Base-by-base conservation (phyloP, 2,797 vertebrate species). In the Hyperoplus immaculatus region DNA sequence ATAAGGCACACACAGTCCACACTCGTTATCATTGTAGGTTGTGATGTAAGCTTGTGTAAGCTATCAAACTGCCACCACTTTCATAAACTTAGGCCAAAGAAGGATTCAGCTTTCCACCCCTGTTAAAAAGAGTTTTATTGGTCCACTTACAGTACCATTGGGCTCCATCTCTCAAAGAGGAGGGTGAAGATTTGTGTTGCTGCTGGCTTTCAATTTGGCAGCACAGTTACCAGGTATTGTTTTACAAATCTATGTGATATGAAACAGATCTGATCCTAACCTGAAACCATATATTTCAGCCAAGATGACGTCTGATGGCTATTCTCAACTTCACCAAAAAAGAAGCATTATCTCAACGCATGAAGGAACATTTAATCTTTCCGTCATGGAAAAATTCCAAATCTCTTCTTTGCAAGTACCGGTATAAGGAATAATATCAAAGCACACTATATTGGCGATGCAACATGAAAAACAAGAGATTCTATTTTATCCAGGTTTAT, bases 1-100 rank as follows among this genome's bases (percentile, higher is more conserved):
- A 90, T 81, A 91, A 85, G 82, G 84, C 57, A 10, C 69, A 75
- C 69, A 75, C 21, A 68, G 76, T 70, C 67, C 36, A 69, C 3
- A 5, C 41, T 79, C 53, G 66, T 50, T 80, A 69, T 84, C 72
- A 56, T 59, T 1, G 29, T 55, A 36, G 59, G 56, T 63, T 64
- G 73, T 84, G 82, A 80, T 71, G 75, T 77, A 58, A 79, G 36
- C 59, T 73, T 75, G 57, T 60, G 60, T 68, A 77, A 74, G 66
- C 64, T 53, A 80, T 82, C 36, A 71, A 83, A 84, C 66, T 80
- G 47, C 45, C 53, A 74, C 39, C 18, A 38, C n/a, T 47, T 75
- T 79, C 41, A 70, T 72, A 79, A 83, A 77, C 36, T 1, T 55
- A 2, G 29, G 29, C 63, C 73, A 80, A 81, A 72, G 83, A 81